Conservation (phyloP, 2,113 vertebrate genomes). For the Balaeniceps rex region DNA sequence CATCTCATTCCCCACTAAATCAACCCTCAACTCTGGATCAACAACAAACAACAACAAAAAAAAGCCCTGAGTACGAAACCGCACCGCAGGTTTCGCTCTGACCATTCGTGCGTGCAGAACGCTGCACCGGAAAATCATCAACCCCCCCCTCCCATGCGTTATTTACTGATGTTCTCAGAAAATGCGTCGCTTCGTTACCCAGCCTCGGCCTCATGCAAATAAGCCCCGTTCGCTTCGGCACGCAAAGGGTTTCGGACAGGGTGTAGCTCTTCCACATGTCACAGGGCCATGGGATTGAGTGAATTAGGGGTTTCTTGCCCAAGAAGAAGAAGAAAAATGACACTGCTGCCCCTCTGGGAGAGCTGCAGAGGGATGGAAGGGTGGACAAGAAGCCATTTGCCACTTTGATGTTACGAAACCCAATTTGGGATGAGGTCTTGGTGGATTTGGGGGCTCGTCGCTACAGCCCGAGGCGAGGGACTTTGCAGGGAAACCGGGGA, state of each 20-base stretch:
- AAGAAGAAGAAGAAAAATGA: background rate
- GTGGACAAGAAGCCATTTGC: background rate
- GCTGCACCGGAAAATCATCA: background rate
- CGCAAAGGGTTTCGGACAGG: fast-evolving
- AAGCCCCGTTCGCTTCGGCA: fast-evolving
- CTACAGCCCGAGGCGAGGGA: too few species aligned
- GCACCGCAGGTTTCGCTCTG: background rate
- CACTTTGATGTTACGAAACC: background rate
- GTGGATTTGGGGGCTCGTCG: background rate
- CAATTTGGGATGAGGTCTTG: background rate
- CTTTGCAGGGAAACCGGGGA: background rate
- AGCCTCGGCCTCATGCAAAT: background rate
- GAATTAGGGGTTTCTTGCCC: background rate
- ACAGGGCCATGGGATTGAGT: too few species aligned
- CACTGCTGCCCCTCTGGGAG: background rate
- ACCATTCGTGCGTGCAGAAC: background rate
- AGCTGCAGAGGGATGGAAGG: background rate
- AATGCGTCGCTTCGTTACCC: background rate
- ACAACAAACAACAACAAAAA: fast-evolving
- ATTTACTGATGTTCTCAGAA: background rate
- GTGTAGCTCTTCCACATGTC: background rate
- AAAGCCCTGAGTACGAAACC: background rate
- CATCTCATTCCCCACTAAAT: background rate
- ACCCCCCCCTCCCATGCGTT: background rate
- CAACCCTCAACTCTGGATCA: background rate